Percentiles rank a stretch among this genome's conserved stretches.
Conservation (phyloP, 2,797 vertebrate species). For the Brachyalestes nurse region DNA sequence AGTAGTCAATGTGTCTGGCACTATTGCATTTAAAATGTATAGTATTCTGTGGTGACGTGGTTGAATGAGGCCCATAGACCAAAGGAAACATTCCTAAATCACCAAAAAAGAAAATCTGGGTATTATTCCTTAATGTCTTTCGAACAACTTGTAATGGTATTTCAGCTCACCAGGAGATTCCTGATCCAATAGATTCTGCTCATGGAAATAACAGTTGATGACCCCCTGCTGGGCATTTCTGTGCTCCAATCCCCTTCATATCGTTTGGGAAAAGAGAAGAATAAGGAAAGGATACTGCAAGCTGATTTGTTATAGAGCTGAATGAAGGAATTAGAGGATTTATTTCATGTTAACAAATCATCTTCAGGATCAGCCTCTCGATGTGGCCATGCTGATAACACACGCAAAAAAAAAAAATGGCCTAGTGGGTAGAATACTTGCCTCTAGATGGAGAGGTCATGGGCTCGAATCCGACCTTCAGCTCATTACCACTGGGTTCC, state of each 20-base stretch:
- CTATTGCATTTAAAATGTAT: background rate
- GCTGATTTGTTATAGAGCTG: background rate
- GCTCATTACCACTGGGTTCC: too few species aligned
- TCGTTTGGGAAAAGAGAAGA: background rate
- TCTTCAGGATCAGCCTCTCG: background rate
- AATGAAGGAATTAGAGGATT: background rate
- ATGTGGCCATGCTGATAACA: background rate
- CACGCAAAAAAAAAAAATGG: too few species aligned
- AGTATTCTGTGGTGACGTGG: background rate
- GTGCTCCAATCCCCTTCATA: background rate
- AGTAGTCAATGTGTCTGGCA: background rate
- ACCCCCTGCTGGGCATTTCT: background rate
- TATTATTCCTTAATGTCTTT: background rate
- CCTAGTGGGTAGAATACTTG: too few species aligned
- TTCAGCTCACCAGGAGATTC: conserved; percentile 1
- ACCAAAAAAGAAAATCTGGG: background rate
- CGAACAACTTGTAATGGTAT: background rate
- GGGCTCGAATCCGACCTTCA: too few species aligned
- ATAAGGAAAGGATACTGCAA: background rate
- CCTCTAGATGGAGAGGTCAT: too few species aligned
- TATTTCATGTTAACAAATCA: background rate
- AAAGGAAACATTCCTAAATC: conserved; percentile 10
- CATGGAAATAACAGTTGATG: background rate
- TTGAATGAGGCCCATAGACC: background rate
- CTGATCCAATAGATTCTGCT: background rate